Evolutionary conservation across 1,140 invertebrate genomes (phyloP), one percentile per base, ranked within the genome.

Genomic region (Gryon sp.): DNA sequence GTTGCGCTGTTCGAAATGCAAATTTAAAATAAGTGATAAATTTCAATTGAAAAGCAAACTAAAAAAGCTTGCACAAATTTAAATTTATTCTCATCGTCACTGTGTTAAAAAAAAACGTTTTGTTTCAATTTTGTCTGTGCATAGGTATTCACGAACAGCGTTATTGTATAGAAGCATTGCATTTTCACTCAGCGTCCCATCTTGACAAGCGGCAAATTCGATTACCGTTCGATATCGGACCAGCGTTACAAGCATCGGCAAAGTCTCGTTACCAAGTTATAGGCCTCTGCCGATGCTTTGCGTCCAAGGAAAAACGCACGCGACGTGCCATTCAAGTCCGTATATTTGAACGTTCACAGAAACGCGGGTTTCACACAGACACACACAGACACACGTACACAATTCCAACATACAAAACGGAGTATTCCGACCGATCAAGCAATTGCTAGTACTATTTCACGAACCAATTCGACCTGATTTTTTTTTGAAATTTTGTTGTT

Each of bases 201-300:
- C 50, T 60, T 52, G 66, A 60, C 57, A 62, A 52, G 43, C 55
- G 36, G 32, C 53, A 72, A 60, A 72, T 72, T 62, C 66, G 45
- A 72, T 72, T 72, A 62, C 46, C 40, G 46, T 22, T 72, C 55
- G 40, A 70, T 70, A 60, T 50, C 46, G 45, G 6, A 32, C 24
- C 30, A n/a, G 52, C 12, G 45, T 43, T 22, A 32, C 24, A 16
- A 16, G 12, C 14, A 26, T 12, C 9, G 7, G 16, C 2, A 46
- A 20, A 38, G 22, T 22, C 15, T 52, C 30, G 46, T 52, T 62
- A 72, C 28, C 41, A 40, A 15, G 68, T 57, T 73, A 52, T 63
- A 63, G 50, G 14, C 38, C n/a, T 32, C 12, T n/a, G 14, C 3
- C 3, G 22, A 34, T 41, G 22, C 48, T 48, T 38, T 38, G 46